Conservation (phyloP, 2,113 vertebrate species). For the Phaetusa simplex region DNA sequence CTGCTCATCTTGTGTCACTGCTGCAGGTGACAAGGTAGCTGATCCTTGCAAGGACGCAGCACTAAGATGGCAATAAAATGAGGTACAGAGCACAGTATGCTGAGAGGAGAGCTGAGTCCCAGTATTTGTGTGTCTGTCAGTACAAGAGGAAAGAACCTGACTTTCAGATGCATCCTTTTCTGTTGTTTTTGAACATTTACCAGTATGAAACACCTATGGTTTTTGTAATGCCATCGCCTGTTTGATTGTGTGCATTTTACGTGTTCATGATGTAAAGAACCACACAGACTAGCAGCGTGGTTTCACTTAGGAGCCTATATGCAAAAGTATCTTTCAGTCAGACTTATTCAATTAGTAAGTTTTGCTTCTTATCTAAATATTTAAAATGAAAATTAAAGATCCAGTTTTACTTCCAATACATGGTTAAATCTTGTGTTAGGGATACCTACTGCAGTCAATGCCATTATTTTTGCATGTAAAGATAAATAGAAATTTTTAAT, state of each 20-base stretch:
- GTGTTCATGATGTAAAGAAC: neutral
- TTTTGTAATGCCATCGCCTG: neutral
- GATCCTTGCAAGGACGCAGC: neutral
- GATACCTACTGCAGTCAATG: neutral
- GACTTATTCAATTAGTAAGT: neutral
- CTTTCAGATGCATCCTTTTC: neutral
- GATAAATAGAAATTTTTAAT: conserved; percentile 13
- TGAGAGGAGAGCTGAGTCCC: neutral
- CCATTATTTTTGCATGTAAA: neutral
- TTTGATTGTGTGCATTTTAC: neutral
- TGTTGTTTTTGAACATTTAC: neutral
- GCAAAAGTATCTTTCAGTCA: neutral
- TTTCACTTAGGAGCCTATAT: neutral
- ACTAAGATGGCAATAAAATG: fast-evolving
- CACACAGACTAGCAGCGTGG: neutral
- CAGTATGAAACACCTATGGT: neutral
- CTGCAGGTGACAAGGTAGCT: neutral
- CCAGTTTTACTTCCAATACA: neutral
- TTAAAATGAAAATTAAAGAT: neutral
- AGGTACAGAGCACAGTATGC: too few relatives aligned
- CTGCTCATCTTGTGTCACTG: fast-evolving
- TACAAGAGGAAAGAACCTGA: neutral
- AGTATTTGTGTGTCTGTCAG: neutral
- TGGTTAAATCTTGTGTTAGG: neutral
- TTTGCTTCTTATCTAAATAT: neutral